Conservation (phyloP, 2,888 invertebrate species). For the Agriopis aurantiaria region DNA sequence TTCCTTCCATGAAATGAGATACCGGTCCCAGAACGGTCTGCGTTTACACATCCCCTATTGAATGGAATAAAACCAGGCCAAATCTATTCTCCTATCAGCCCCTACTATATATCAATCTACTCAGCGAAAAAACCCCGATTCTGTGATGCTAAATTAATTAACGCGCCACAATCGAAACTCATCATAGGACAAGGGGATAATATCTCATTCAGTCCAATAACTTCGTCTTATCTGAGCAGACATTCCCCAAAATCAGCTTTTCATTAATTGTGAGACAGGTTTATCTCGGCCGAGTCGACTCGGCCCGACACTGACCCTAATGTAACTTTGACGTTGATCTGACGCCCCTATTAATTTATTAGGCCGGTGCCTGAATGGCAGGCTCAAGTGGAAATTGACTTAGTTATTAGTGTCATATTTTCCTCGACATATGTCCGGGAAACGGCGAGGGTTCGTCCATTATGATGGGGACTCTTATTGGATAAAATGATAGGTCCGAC, state of each 20-base stretch:
- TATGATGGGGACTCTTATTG: conserved; percentile 52
- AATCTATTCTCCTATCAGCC: conserved; percentile 24
- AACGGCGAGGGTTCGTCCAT: conserved; percentile 57
- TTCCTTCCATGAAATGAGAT: conserved; percentile 19
- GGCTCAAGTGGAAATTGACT: conserved; percentile 68
- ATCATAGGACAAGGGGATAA: conserved; percentile 55
- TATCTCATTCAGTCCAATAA: conserved; percentile 70
- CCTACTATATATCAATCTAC: conserved; percentile 27
- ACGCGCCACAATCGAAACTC: conserved; percentile 59
- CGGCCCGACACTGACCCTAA: conserved; percentile 67
- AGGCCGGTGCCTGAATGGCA: conserved; percentile 57
- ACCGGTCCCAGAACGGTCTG: conserved; percentile 11
- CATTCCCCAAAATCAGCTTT: conserved; percentile 75
- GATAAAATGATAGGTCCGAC: conserved; percentile 48
- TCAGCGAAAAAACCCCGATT: conserved; percentile 38
- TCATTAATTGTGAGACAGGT: conserved; percentile 77
- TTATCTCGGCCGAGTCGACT: conserved; percentile 61
- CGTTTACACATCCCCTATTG: conserved; percentile 17
- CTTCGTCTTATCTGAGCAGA: conserved; percentile 65
- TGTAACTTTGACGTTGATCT: conserved; percentile 75
- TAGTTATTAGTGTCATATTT: conserved; percentile 75
- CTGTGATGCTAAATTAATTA: conserved; percentile 63
- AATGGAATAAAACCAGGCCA: conserved; percentile 27
- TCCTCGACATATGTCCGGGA: conserved; percentile 62
- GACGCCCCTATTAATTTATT: conserved; percentile 79